phyloP scores from a whole-genome alignment of 2,888 invertebrate species.

The Desoria tigrina region DNA sequence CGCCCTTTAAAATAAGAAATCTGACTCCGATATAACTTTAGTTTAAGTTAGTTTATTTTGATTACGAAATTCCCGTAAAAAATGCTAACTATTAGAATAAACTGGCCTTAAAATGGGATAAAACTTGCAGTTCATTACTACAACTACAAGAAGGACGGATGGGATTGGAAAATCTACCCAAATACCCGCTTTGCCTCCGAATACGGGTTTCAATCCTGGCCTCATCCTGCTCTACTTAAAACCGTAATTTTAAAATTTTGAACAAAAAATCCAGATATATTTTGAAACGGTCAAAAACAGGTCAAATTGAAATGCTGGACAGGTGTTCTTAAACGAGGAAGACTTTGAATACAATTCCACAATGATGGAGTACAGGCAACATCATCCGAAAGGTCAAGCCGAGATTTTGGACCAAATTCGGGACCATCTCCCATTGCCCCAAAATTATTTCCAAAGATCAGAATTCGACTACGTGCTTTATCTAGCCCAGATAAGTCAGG shows the following conservation, averaged over 20 bases:
- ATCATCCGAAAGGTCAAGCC: slow-evolving; percentile 73
- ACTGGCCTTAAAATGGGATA: too few species aligned
- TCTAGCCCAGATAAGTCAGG: slow-evolving; percentile 77
- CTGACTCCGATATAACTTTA: too few species aligned
- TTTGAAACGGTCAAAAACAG: neutral
- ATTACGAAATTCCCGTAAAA: too few species aligned
- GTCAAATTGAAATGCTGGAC: neutral
- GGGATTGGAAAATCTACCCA: slow-evolving; percentile 57
- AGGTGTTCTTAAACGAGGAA: slow-evolving; percentile 16
- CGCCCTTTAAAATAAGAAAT: too few species aligned
- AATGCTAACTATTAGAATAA: too few species aligned
- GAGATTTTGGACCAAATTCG: slow-evolving; percentile 66
- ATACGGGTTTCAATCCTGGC: slow-evolving; percentile 91
- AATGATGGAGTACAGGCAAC: slow-evolving; percentile 69
- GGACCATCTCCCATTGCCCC: slow-evolving; percentile 66
- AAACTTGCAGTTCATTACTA: slow-evolving; percentile 60
- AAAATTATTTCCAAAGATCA: slow-evolving; percentile 56
- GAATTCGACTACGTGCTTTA: slow-evolving; percentile 71
- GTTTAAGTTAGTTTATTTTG: too few species aligned
- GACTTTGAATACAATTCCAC: slow-evolving; percentile 57
- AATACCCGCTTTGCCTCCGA: slow-evolving; percentile 81
- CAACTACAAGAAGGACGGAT: slow-evolving; percentile 58
- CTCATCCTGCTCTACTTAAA: slow-evolving; percentile 60
- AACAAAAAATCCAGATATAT: neutral
- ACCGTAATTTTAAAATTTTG: slow-evolving; percentile 1